These are phyloP conservation scores for Toxonevra muliebris DNA, from an alignment of 2,888 invertebrate species.

Conservation along the genomic window DNA sequence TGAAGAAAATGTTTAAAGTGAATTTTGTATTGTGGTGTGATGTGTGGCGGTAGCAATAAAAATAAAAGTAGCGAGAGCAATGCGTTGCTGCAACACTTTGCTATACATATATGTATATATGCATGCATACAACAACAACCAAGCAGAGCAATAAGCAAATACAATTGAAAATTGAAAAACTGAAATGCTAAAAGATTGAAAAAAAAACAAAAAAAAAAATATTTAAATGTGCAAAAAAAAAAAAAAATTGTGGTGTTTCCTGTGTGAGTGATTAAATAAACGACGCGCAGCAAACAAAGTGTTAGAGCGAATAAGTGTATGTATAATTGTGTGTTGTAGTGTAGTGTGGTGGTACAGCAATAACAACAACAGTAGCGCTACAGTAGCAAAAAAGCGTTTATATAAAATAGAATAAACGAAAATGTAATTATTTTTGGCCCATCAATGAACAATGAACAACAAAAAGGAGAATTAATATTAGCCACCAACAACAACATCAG, in stretches of 20 bases:
- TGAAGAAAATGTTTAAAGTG: slow-evolving; percentile 15
- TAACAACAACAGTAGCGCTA: slow-evolving; percentile 11
- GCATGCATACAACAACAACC: too few relatives aligned
- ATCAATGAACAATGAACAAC: not conserved
- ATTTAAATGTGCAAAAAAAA: not conserved
- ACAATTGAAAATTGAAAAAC: too few relatives aligned
- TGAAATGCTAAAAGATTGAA: too few relatives aligned
- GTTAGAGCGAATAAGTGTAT: not conserved
- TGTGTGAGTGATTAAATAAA: too few relatives aligned
- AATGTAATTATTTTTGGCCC: slow-evolving; percentile 14
- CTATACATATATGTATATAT: not conserved
- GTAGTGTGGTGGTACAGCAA: not conserved
- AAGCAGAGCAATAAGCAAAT: too few relatives aligned
- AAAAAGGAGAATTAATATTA: too few relatives aligned
- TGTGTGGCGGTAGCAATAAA: slow-evolving; percentile 5
- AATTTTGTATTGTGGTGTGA: slow-evolving; percentile 3
- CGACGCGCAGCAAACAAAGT: too few relatives aligned
- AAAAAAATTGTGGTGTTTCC: not conserved
- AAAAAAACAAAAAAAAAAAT: not conserved
- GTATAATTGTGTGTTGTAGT: slow-evolving; percentile 10
- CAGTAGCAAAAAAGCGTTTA: not conserved
- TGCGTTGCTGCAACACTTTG: not conserved
- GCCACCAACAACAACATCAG: not conserved
- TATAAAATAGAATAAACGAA: not conserved
- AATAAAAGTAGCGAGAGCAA: not conserved